These are phyloP conservation scores for Stratiolaelaps scimitus DNA, from an alignment of 1,140 invertebrate species.

Conservation along the genomic window DNA sequence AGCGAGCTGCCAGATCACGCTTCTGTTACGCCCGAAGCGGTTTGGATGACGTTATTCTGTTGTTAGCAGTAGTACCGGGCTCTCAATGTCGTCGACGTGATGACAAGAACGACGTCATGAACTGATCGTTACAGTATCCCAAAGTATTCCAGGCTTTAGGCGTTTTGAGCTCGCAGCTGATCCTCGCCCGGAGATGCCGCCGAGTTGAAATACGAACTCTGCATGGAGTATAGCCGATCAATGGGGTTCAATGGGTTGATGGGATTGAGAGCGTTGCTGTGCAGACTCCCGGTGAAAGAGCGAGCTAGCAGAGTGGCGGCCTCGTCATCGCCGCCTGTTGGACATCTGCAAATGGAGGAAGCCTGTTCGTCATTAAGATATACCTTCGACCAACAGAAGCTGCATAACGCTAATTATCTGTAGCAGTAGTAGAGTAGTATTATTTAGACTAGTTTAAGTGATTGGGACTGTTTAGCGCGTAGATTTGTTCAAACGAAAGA, in stretches of 20 bases:
- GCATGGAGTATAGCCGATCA: conserved; percentile 94
- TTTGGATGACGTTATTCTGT: too few relatives aligned
- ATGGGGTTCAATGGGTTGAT: conserved; percentile 82
- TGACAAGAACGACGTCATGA: too few relatives aligned
- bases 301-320: conserved; percentile 54
- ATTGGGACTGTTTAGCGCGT: too few relatives aligned
- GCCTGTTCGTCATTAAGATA: conserved; percentile 19
- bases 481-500: too few relatives aligned
- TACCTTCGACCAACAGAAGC: neutral
- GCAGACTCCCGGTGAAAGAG: conserved; percentile 57
- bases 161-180: conserved; percentile 18
- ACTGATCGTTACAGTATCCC: too few relatives aligned
- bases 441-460: too few relatives aligned
- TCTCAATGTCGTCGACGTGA: too few relatives aligned
- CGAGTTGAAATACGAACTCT: conserved; percentile 69
- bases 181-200: conserved; percentile 4
- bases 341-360: conserved; percentile 49
- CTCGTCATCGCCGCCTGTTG: conserved; percentile 30
- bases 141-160: neutral
- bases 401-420: conserved; percentile 23
- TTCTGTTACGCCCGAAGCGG: too few relatives aligned
- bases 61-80: too few relatives aligned
- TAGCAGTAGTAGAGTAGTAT: neutral
- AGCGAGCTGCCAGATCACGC: too few relatives aligned
- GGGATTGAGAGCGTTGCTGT: conserved; percentile 42